Evolutionary conservation across 2,888 invertebrate genomes (phyloP).

Genomic region (Spodoptera exigua): DNA sequence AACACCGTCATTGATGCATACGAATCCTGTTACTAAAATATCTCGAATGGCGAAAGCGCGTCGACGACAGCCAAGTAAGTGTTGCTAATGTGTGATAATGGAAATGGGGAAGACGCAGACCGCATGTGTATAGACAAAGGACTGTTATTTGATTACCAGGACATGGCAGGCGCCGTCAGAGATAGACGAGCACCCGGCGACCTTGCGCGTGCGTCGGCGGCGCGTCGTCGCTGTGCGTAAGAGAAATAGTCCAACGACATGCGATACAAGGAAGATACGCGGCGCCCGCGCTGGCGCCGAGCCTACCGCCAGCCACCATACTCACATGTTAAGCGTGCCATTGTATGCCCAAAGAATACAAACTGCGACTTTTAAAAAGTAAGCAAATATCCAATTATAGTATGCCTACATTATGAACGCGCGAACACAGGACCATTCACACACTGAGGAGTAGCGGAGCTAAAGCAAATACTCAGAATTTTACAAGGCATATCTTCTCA

Average conservation of each 20-base stretch:
- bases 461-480: slow-evolving; percentile 17
- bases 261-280: slow-evolving; percentile 73
- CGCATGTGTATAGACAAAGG: slow-evolving; percentile 65
- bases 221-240: slow-evolving; percentile 62
- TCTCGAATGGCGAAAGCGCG: slow-evolving; percentile 72
- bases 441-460: slow-evolving; percentile 24
- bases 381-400: slow-evolving; percentile 66
- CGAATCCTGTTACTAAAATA: slow-evolving; percentile 73
- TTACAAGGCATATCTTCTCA: slow-evolving; percentile 5
- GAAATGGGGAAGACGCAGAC: slow-evolving; percentile 40
- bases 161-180: slow-evolving; percentile 71
- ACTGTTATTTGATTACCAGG: slow-evolving; percentile 67
- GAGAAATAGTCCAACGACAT: slow-evolving; percentile 69
- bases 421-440: slow-evolving; percentile 16
- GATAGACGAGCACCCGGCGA: slow-evolving; percentile 83
- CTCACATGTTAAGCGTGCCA: slow-evolving; percentile 72
- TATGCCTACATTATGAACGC: slow-evolving; percentile 29
- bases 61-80: slow-evolving; percentile 74
- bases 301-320: slow-evolving; percentile 62
- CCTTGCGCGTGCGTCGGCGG: slow-evolving; percentile 81
- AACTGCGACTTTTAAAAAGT: slow-evolving; percentile 57
- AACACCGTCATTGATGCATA: slow-evolving; percentile 76
- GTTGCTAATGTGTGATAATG: slow-evolving; percentile 67
- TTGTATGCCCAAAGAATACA: slow-evolving; percentile 72
- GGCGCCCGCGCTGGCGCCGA: slow-evolving; percentile 74